These are phyloP conservation scores for Actinopyga echinites DNA, from an alignment of 53 echinoderm and acorn worm species.

Conservation along the genomic window DNA sequence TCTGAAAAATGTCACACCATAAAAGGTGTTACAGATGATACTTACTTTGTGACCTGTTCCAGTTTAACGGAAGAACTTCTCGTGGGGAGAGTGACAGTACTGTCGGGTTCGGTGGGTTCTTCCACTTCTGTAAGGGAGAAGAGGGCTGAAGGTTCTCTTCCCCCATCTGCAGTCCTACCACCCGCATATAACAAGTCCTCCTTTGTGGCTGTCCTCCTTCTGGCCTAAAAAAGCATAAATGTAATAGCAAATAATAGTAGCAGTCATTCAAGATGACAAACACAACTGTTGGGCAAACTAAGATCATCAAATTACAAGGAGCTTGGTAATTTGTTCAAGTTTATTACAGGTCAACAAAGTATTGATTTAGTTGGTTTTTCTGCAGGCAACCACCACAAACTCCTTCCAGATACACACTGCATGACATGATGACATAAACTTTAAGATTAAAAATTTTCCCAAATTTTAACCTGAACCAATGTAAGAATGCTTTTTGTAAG, in stretches of 20 bases:
- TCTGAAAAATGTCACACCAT: too few relatives aligned
- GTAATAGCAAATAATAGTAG: too few relatives aligned
- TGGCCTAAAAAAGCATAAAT: conserved; percentile 53
- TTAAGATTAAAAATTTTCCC: too few relatives aligned
- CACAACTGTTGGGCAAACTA: not conserved
- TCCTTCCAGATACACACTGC: too few relatives aligned
- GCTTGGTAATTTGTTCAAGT: too few relatives aligned
- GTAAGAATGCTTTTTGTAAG: too few relatives aligned
- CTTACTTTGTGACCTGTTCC: conserved; percentile 5
- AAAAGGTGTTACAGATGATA: not conserved
- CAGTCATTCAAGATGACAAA: not conserved
- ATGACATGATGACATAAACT: too few relatives aligned
- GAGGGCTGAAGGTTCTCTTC: conserved; percentile 21
- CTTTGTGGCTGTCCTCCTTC: conserved; percentile 88
- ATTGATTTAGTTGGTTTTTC: too few relatives aligned
- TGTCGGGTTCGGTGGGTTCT: conserved; percentile 50
- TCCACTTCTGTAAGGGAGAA: conserved; percentile 49
- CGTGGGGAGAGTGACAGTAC: not conserved
- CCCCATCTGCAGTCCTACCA: not conserved
- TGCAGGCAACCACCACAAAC: too few relatives aligned
- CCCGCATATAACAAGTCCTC: conserved; percentile 81
- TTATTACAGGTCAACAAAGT: too few relatives aligned
- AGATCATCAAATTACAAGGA: too few relatives aligned
- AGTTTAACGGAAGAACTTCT: not conserved
- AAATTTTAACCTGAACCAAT: too few relatives aligned